Evolutionary conservation across 1,140 invertebrate genomes (phyloP).

Genomic region (fruit fly (Drosophila melanogaster)): Release_6_plus_ISO1_MT NC_004354.4:4480501-4481000

Average conservation of each 20-base stretch:
- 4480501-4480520: constrained; percentile 6
- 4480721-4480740: constrained; percentile 1
- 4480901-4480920: constrained; percentile 2
- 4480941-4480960: background rate
- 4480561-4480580: constrained; percentile 14
- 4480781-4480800: background rate
- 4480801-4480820: constrained; percentile 9
- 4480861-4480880: constrained; percentile 47
- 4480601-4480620: background rate
- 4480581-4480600: constrained; percentile 7
- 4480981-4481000: background rate
- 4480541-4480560: constrained; percentile 79
- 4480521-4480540: constrained; percentile 20
- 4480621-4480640: constrained; percentile 10
- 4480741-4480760: constrained; percentile 16
- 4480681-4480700: constrained; percentile 73
- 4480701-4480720: constrained; percentile 53
- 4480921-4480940: background rate
- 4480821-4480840: constrained; percentile 52
- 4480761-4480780: constrained; percentile 6
- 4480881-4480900: constrained; percentile 58
- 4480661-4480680: constrained; percentile 74
- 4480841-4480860: constrained; percentile 62
- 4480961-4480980: background rate
- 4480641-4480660: constrained; percentile 44